Percentiles rank a stretch among this genome's conserved stretches.
Evolutionary conservation across 2,797 vertebrate species (phyloP).

Genomic region (Mormyrops attenuatus): DNA sequence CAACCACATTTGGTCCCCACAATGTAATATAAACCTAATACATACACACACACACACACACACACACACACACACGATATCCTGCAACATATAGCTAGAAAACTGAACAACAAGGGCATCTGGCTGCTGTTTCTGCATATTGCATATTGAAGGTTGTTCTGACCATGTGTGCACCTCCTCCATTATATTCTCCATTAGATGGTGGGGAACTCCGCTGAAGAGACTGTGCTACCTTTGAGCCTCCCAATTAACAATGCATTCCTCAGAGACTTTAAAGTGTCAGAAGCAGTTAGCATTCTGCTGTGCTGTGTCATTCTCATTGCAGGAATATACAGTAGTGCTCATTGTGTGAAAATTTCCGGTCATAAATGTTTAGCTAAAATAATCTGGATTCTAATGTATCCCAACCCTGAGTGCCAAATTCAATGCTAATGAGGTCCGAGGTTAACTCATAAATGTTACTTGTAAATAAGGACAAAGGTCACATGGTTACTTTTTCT

Average conservation of each 20-base stretch:
- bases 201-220: neutral
- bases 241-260: constrained; percentile 13
- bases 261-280: constrained; percentile 12
- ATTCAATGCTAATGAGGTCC: neutral
- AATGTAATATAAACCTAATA: no score
- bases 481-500: neutral
- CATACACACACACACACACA: no score
- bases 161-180: neutral
- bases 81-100: no score
- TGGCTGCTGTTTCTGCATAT: neutral
- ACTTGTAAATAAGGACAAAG: neutral
- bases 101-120: neutral
- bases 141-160: neutral
- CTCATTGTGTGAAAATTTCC: neutral
- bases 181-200: neutral
- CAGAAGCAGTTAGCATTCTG: constrained; percentile 26
- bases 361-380: neutral
- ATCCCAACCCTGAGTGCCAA: neutral
- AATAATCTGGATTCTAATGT: constrained; percentile 3
- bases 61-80: neutral
- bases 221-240: neutral
- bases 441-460: neutral
- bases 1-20: neutral
- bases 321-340: neutral
- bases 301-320: neutral